Base-by-base conservation (phyloP, 1,140 invertebrate genomes). In the Drosophila bocqueti region DNA sequence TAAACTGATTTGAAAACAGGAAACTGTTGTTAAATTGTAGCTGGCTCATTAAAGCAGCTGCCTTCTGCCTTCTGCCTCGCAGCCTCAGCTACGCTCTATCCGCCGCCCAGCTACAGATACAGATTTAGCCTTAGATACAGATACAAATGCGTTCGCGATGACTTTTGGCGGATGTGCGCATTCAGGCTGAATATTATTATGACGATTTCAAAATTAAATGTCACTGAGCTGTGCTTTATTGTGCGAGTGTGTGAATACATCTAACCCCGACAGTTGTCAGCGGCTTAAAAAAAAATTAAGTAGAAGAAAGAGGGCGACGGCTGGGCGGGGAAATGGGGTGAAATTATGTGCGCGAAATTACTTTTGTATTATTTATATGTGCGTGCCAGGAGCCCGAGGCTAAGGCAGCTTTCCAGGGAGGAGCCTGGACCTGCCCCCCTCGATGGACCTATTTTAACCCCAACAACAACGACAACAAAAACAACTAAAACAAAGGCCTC, bases 1-100 rank as follows among this genome's bases (percentile, higher is more conserved):
- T 90, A 79, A 79, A 90, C 85, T 81, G 85, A 90, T 90, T 90
- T 90, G 81, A 91, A 85, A 87, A 90, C 84, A 87, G 84, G 84
- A 87, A 87, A 83, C 85, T 75, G 77, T 79, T 90, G 77, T 75
- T 90, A 87, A 87, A 84, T 89, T 87, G 84, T 89, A 73, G 60
- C 78, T 74, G 69, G 84, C 84, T 87, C 85, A 87, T 87, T 87
- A 87, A 87, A 90, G 69, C 84, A 78, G 84, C 71, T 78, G 67
- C 26, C 26, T 26, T 26, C 24, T 26, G 24, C 79, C 38, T 66
- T 24, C 71, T 78, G 67, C 79, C 38, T 40, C 47, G 69, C 55
- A 64, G 69, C 18, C 38, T 61, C 24, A 38, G 55, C 46, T 31
- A n/a, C 31, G 13, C 46, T 49, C 47, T 49, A 29, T 9, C 24